Percentiles rank a stretch among this genome's conserved stretches.
Evolutionary conservation across 2,797 vertebrate species (phyloP).

Genomic region (Phalanger gymnotis): DNA sequence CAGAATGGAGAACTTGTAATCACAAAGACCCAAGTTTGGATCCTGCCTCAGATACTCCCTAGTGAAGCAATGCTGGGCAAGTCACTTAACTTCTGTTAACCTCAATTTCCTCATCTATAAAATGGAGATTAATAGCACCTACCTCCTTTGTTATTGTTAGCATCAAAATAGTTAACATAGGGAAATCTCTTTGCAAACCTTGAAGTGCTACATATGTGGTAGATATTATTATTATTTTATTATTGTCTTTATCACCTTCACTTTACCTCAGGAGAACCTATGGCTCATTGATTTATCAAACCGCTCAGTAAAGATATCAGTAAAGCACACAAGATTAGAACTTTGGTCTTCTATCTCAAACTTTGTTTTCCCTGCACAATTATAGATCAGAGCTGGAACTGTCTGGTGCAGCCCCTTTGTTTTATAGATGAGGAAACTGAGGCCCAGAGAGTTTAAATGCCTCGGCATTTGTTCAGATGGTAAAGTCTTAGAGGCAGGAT

Average conservation of each 20-base stretch:
- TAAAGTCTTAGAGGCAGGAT: background rate
- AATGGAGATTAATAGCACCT: background rate
- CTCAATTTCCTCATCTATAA: background rate
- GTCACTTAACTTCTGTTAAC: background rate
- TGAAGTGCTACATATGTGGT: background rate
- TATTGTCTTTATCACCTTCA: too few species aligned
- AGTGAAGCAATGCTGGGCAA: background rate
- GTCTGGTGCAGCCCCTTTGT: background rate
- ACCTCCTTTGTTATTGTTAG: background rate
- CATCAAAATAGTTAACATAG: background rate
- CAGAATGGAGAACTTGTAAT: background rate
- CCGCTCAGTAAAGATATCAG: background rate
- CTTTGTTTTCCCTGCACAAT: background rate
- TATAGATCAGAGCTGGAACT: background rate
- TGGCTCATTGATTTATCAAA: background rate
- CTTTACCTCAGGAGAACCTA: background rate
- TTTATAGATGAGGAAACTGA: background rate
- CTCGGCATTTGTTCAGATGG: background rate
- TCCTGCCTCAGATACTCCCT: background rate
- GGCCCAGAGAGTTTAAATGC: background rate
- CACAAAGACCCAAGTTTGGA: background rate
- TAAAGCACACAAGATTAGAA: background rate
- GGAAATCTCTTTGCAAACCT: background rate
- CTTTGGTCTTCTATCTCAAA: background rate
- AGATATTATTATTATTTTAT: background rate